These are phyloP conservation scores for Anthrax anthrax DNA, from an alignment of 2,888 invertebrate genomes.

Conservation along the genomic window DNA sequence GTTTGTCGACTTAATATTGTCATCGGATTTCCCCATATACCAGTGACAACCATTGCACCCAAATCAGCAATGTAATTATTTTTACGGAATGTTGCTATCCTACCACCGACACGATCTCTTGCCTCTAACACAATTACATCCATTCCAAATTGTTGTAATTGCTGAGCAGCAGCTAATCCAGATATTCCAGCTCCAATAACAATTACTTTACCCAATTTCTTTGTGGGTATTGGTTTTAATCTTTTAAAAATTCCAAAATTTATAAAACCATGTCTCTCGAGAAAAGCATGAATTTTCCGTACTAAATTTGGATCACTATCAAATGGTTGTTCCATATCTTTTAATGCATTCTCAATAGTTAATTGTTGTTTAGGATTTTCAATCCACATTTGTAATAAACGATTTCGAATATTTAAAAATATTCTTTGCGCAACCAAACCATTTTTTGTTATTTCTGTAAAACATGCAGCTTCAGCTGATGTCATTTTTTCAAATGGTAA, in stretches of 20 bases:
- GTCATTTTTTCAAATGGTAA: slow-evolving; percentile 91
- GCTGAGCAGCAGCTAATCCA: slow-evolving; percentile 86
- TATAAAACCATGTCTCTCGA: slow-evolving; percentile 92
- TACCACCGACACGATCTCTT: slow-evolving; percentile 87
- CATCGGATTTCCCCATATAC: slow-evolving; percentile 91
- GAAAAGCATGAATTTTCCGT: slow-evolving; percentile 72
- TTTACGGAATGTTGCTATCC: slow-evolving; percentile 92
- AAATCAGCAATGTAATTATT: slow-evolving; percentile 49
- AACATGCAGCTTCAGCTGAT: slow-evolving; percentile 82
- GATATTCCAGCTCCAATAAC: slow-evolving; percentile 63
- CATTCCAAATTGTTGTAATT: slow-evolving; percentile 89
- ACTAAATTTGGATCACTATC: slow-evolving; percentile 80
- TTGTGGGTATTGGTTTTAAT: slow-evolving; percentile 52
- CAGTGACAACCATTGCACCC: slow-evolving; percentile 96
- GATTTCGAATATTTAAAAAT: slow-evolving; percentile 82
- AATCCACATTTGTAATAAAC: slow-evolving; percentile 86
- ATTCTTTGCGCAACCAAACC: slow-evolving; percentile 72
- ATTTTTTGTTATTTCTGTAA: slow-evolving; percentile 78
- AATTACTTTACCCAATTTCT: slow-evolving; percentile 49
- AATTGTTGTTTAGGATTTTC: slow-evolving; percentile 89
- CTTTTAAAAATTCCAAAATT: slow-evolving; percentile 95
- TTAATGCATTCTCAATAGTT: slow-evolving; percentile 63
- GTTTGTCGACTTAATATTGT: slow-evolving; percentile 91
- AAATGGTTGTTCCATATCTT: slow-evolving; percentile 78
- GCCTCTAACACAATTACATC: slow-evolving; percentile 83